phyloP scores from a whole-genome alignment of 2,113 vertebrate genomes.

The Australoheros scitulus region DNA sequence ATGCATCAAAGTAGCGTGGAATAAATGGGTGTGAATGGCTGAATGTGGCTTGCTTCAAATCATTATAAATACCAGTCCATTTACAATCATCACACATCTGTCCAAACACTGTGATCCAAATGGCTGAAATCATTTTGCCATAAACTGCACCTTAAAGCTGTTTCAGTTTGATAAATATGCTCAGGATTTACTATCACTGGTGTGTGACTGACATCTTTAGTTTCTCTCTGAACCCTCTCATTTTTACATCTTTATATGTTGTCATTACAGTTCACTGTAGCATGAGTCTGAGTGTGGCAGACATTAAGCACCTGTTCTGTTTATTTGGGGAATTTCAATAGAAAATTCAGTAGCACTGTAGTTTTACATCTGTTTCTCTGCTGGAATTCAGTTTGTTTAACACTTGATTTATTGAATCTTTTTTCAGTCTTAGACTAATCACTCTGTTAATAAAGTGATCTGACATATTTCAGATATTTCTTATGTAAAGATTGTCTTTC shows the following conservation, averaged over 20 bases:
- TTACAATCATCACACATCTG: no score
- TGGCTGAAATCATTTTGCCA: no score
- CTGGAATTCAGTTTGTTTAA: neutral
- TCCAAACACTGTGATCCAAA: no score
- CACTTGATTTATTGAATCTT: neutral
- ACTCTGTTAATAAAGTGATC: neutral
- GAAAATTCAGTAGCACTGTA: neutral
- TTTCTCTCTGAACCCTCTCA: neutral
- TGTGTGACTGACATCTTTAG: neutral
- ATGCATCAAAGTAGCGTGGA: no score
- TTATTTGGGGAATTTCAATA: neutral
- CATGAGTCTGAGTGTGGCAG: neutral
- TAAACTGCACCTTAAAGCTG: no score
- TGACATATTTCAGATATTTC: neutral
- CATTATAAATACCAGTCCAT: no score
- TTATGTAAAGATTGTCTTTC: neutral
- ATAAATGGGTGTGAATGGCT: no score
- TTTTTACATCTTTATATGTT: neutral
- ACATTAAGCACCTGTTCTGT: neutral
- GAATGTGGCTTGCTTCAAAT: no score
- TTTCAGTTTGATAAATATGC: no score
- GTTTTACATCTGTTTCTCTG: neutral
- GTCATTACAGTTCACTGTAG: neutral
- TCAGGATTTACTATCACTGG: no score
- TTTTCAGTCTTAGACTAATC: neutral